These are phyloP conservation scores for Chrysopa pallens DNA, from an alignment of 1,140 invertebrate species.

Conservation along the genomic window DNA sequence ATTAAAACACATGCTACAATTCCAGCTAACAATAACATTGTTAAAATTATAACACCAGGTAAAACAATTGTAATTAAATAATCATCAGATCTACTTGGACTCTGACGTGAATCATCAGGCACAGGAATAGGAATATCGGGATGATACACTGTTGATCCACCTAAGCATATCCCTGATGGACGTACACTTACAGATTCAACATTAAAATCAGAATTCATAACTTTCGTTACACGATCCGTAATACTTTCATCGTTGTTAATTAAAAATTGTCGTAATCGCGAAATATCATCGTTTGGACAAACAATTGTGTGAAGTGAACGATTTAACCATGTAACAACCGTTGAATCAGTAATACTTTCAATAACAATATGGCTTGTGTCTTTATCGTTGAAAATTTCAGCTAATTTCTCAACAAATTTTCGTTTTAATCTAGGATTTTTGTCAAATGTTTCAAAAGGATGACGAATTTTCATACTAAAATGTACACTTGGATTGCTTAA, in stretches of 20 bases:
- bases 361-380: constrained; percentile 47
- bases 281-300: constrained; percentile 62
- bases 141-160: constrained; percentile 29
- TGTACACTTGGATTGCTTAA: constrained; percentile 36
- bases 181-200: constrained; percentile 51
- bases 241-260: constrained; percentile 31
- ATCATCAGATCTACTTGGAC: constrained; percentile 40
- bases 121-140: constrained; percentile 17
- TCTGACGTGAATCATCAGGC: constrained; percentile 28
- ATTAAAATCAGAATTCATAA: constrained; percentile 61
- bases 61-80: constrained; percentile 82
- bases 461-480: constrained; percentile 62
- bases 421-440: constrained; percentile 46
- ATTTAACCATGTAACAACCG: constrained; percentile 65
- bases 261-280: constrained; percentile 45
- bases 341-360: constrained; percentile 27
- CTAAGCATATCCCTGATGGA: constrained; percentile 52
- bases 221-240: constrained; percentile 38
- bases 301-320: constrained; percentile 40
- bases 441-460: constrained; percentile 50
- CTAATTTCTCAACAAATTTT: constrained; percentile 56
- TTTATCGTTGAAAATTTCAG: constrained; percentile 54
- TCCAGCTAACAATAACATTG: constrained; percentile 71
- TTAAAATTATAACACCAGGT: constrained; percentile 73
- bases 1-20: constrained; percentile 81